A percentile compares a stretch with the other conserved stretches of the same genome.
Evolutionary conservation across 2,888 invertebrate species (phyloP).

Genomic region (Thera obeliscata): DNA sequence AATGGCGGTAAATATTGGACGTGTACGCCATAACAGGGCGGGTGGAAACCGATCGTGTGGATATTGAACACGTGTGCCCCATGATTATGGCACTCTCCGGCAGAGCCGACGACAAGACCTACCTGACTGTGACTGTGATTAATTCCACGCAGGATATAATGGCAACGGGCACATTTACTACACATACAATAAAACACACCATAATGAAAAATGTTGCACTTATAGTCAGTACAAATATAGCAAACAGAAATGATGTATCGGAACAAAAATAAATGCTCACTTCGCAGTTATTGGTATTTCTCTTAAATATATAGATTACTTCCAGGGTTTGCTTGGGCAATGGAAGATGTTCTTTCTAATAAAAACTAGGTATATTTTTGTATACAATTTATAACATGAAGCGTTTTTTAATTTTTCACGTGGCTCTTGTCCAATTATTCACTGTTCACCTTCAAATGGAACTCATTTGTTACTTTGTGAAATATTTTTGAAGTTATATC

Average conservation of each 20-base stretch:
- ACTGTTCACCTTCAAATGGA: conserved; percentile 10
- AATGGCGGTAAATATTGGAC: conserved; percentile 22
- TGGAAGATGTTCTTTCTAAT: neutral
- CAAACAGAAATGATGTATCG: no score
- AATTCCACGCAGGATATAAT: conserved; percentile 2
- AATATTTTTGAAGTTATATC: conserved; percentile 2
- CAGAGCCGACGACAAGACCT: neutral
- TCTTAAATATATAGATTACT: neutral
- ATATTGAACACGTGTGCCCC: conserved; percentile 26
- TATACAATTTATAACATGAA: conserved; percentile 28
- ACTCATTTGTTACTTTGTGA: conserved; percentile 11
- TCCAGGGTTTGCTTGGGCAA: neutral
- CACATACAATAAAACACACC: no score
- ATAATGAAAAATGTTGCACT: no score
- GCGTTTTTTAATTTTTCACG: conserved; percentile 22
- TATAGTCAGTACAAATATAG: no score
- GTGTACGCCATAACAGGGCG: conserved; percentile 17
- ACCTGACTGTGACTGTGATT: conserved; percentile 12
- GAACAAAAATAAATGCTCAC: no score
- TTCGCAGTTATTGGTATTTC: no score
- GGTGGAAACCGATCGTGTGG: conserved; percentile 17
- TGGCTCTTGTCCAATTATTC: conserved; percentile 3
- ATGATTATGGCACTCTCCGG: conserved; percentile 19
- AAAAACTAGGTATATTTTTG: neutral
- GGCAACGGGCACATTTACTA: no score